These are phyloP conservation scores for Toxotes jaculatrix DNA, from an alignment of 2,113 vertebrate species.

Conservation along the genomic window DNA sequence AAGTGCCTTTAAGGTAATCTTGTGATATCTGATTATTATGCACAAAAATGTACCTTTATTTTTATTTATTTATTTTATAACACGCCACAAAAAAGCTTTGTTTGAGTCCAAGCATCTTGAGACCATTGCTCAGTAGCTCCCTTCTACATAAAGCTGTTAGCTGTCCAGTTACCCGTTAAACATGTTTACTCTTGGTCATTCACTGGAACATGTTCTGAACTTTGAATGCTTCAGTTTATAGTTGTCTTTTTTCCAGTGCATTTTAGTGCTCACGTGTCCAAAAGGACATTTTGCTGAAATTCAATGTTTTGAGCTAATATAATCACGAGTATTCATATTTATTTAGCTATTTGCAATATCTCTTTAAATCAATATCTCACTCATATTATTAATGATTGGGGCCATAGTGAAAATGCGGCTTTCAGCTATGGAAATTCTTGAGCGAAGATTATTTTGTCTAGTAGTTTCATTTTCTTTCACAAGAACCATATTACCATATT, in stretches of 20 bases:
- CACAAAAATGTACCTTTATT: too few species aligned
- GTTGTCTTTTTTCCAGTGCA: too few species aligned
- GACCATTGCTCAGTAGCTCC: neutral
- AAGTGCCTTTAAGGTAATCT: neutral
- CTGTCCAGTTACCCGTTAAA: neutral
- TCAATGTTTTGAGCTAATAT: too few species aligned
- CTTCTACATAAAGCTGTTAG: neutral
- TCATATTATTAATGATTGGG: neutral
- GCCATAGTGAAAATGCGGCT: too few species aligned
- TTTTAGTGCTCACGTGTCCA: too few species aligned
- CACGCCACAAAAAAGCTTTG: too few species aligned
- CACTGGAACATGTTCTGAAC: neutral
- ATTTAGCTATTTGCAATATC: too few species aligned
- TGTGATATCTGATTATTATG: neutral
- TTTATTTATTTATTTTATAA: too few species aligned
- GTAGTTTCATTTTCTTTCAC: neutral
- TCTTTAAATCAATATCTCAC: neutral
- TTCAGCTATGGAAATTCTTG: too few species aligned
- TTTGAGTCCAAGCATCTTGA: neutral
- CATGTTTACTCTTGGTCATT: neutral
- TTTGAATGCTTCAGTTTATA: neutral
- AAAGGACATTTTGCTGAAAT: too few species aligned
- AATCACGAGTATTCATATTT: too few species aligned
- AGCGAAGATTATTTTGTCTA: neutral
- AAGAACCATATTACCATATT: too few species aligned